Evolutionary conservation across 2,888 invertebrate genomes (phyloP).

Genomic region (Microplitis manilae): DNA sequence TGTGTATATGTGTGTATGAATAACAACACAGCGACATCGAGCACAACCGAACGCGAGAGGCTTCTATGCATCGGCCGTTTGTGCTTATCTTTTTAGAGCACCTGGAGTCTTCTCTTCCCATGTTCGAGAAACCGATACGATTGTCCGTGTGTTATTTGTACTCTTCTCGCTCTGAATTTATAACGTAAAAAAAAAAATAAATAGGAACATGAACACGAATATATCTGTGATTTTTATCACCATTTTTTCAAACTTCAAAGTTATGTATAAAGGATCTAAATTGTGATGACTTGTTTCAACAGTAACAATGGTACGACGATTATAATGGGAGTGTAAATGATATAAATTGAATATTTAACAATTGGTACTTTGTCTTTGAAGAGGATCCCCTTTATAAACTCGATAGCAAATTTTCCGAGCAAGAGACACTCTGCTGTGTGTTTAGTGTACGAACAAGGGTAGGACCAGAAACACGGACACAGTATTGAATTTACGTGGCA

Average conservation of each 20-base stretch:
- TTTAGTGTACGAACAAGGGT: background rate
- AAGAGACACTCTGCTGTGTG: background rate
- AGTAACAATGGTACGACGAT: too few species aligned
- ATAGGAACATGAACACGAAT: background rate
- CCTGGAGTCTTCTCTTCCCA: constrained; percentile 42
- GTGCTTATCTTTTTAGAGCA: constrained; percentile 64
- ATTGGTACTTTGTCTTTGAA: background rate
- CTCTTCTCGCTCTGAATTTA: background rate
- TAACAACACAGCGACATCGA: constrained; percentile 16
- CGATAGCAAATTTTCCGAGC: background rate
- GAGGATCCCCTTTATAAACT: background rate
- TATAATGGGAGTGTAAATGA: too few species aligned
- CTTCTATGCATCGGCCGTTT: constrained; percentile 43
- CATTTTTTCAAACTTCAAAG: background rate
- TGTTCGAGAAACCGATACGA: constrained; percentile 26
- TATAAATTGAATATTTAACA: too few species aligned
- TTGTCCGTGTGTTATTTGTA: constrained; percentile 10
- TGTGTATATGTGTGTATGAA: background rate
- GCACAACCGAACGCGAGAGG: constrained; percentile 39
- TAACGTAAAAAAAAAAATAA: background rate
- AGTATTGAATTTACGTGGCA: constrained; percentile 52
- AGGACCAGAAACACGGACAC: constrained; percentile 20
- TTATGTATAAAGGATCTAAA: too few species aligned
- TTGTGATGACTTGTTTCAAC: too few species aligned
- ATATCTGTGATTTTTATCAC: background rate